A percentile compares a stretch with the other conserved stretches of the same genome.
phyloP scores from a whole-genome alignment of 2,113 vertebrate genomes.

The Sphyrna mokarran region DNA sequence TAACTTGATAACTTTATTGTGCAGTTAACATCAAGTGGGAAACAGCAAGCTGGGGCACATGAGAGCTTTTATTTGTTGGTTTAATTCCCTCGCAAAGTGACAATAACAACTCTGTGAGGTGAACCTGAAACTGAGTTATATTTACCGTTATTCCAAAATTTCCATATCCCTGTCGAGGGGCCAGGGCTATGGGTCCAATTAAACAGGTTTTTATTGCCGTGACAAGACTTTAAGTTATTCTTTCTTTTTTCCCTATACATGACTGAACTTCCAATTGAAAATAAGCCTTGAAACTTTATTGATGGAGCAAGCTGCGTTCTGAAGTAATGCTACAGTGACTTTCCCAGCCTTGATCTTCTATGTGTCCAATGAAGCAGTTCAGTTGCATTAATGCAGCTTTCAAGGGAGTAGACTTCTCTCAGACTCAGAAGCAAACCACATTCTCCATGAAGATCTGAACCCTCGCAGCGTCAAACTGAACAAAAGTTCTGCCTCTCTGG shows the following conservation, averaged over 20 bases:
- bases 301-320: not conserved
- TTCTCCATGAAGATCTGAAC: not conserved
- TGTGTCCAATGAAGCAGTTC: not conserved
- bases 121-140: not conserved
- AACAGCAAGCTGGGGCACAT: not conserved
- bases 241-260: not conserved
- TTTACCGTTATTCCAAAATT: not conserved
- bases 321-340: not conserved
- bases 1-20: not conserved
- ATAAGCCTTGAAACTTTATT: not conserved
- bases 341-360: not conserved
- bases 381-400: not conserved
- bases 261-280: slow-evolving; percentile 15
- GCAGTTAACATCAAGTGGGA: not conserved
- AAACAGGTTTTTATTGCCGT: not conserved
- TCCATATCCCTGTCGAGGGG: not conserved
- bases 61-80: not conserved
- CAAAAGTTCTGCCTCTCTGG: not conserved
- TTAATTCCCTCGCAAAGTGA: not conserved
- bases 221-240: not conserved
- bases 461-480: not conserved
- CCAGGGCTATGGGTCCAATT: not conserved
- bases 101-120: not conserved
- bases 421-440: not conserved
- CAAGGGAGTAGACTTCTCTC: not conserved